phyloP scores from a whole-genome alignment of 2,113 vertebrate genomes.

The Hydrolagus affinis region DNA sequence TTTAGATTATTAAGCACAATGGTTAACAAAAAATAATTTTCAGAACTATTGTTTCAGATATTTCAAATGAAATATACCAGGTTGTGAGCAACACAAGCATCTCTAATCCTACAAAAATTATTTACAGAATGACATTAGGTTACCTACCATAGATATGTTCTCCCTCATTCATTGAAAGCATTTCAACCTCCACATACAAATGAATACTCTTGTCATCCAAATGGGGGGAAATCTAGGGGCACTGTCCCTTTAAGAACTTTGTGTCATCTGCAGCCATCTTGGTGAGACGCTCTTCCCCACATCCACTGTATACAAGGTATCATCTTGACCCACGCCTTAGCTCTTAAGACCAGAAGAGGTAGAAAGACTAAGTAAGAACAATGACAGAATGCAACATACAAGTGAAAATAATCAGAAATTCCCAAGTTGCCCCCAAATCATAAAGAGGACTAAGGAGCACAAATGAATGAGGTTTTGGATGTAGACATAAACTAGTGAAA shows the following conservation, averaged over 20 bases:
- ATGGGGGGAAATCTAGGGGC: neutral
- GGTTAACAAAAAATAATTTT: no score
- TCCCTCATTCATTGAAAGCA: conserved; percentile 14
- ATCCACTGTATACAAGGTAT: neutral
- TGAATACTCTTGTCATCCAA: neutral
- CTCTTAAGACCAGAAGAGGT: neutral
- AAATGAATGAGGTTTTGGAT: neutral
- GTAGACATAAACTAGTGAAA: neutral
- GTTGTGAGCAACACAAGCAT: neutral
- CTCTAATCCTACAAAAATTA: neutral
- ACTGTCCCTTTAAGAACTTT: neutral
- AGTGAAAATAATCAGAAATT: neutral
- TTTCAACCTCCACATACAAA: conserved; percentile 4
- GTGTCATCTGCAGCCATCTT: neutral
- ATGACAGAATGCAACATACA: neutral
- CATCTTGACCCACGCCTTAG: neutral
- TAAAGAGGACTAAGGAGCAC: neutral
- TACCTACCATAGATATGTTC: neutral
- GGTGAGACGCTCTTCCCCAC: neutral
- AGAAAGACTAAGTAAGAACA: neutral
- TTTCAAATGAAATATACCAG: neutral
- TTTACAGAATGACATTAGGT: neutral
- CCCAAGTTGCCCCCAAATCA: neutral
- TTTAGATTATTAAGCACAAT: no score
- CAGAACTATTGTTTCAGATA: no score